Conservation (phyloP, 2,797 vertebrate genomes). For the Sternotherus odoratus region DNA sequence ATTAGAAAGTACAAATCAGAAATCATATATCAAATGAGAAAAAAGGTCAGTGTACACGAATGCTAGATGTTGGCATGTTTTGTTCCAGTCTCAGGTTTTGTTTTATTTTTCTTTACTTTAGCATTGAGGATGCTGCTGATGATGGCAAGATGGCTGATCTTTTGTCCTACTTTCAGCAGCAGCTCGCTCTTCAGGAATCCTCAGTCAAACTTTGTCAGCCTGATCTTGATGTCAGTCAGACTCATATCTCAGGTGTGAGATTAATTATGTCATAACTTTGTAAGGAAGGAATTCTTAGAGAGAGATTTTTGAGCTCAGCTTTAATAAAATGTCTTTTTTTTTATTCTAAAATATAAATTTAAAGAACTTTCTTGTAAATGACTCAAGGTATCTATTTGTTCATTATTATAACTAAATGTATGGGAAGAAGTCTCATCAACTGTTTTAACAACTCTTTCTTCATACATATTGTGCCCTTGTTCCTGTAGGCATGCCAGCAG, state of each 20-base stretch:
- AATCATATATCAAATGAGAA: neutral
- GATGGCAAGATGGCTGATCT: conserved; percentile 92
- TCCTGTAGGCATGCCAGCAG: accelerated
- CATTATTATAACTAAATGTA: neutral
- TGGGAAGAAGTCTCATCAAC: neutral
- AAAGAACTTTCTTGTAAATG: neutral
- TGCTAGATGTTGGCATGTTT: neutral
- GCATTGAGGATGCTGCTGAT: conserved; percentile 86
- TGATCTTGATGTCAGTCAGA: conserved; percentile 88
- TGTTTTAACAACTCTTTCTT: neutral
- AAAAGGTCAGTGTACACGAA: neutral
- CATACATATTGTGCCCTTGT: neutral
- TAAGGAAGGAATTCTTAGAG: neutral
- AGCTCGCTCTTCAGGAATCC: conserved; percentile 89
- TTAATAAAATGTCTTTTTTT: neutral
- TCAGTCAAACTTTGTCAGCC: conserved; percentile 92
- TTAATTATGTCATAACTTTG: neutral
- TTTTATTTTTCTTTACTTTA: conserved; percentile 66
- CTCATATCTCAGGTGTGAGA: conserved; percentile 92
- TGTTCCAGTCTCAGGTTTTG: conserved; percentile 1
- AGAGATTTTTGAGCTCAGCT: neutral
- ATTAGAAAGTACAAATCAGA: neutral
- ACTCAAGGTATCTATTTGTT: neutral
- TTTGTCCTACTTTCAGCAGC: conserved; percentile 92
- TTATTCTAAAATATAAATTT: neutral